A percentile compares a stretch with the other conserved stretches of the same genome.
Evolutionary conservation across 2,797 vertebrate species (phyloP).

Genomic region (Rhabdomys pumilio): DNA sequence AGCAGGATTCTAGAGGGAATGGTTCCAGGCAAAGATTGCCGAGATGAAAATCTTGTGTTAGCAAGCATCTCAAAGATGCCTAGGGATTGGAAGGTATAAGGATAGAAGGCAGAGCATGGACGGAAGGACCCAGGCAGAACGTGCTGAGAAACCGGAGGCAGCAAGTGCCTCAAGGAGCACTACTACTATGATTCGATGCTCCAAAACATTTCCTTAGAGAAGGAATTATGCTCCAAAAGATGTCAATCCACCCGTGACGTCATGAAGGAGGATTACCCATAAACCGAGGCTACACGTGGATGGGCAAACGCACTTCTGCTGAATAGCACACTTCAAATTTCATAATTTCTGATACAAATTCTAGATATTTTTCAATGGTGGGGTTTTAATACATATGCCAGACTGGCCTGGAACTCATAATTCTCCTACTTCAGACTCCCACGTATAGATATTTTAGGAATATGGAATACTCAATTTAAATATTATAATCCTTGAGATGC

Average conservation of each 20-base stretch:
- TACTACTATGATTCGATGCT: too few species aligned
- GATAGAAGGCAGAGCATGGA: not conserved
- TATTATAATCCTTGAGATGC: constrained; percentile 47
- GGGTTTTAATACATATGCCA: not conserved
- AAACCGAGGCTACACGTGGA: not conserved
- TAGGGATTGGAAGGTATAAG: too few species aligned
- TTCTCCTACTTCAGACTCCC: not conserved
- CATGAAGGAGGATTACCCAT: not conserved
- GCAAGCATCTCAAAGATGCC: not conserved
- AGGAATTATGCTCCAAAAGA: not conserved
- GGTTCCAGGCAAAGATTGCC: not conserved
- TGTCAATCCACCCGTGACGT: not conserved
- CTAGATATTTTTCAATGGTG: not conserved
- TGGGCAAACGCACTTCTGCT: constrained; percentile 1
- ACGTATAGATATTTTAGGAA: not conserved
- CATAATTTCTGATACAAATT: not conserved
- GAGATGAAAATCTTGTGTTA: not conserved
- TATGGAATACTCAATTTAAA: not conserved
- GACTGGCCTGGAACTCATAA: not conserved
- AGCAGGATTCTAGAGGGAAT: not conserved
- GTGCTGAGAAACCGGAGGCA: not conserved
- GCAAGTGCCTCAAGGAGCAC: too few species aligned
- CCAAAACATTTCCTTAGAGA: not conserved
- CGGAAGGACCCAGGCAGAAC: not conserved
- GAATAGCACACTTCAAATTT: constrained; percentile 39